A percentile compares a stretch with the other conserved stretches of the same genome.
Evolutionary conservation across 2,797 vertebrate species (phyloP).

Genomic region (Sibirionetta formosa): DNA sequence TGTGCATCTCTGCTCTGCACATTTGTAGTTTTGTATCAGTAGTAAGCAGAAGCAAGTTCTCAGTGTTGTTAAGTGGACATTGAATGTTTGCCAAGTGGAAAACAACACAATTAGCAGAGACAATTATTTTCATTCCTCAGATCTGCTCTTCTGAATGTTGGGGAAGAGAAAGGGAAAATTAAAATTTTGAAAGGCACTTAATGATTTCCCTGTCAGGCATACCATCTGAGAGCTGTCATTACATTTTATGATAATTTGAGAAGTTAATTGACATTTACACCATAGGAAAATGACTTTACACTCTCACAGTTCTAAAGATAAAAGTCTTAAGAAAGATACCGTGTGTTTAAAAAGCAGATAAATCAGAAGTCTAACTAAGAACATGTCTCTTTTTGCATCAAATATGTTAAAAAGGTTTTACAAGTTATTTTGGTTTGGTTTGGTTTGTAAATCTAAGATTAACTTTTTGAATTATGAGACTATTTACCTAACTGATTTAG

Average conservation of each 20-base stretch:
- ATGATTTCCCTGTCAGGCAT: not conserved
- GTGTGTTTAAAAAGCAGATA: not conserved
- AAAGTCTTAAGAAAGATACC: not conserved
- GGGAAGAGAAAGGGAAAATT: not conserved
- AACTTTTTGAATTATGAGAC: not conserved
- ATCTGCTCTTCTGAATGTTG: not conserved
- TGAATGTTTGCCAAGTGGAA: not conserved
- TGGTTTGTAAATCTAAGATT: not conserved
- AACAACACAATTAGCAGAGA: not conserved
- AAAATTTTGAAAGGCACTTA: not conserved
- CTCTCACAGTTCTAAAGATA: not conserved
- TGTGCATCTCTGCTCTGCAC: not conserved
- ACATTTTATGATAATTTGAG: not conserved
- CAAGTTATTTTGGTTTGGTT: not conserved
- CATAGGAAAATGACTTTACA: not conserved
- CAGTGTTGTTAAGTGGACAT: not conserved
- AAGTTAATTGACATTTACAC: not conserved
- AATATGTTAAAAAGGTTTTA: not conserved
- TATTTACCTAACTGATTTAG: not conserved
- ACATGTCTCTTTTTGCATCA: rapidly evolving
- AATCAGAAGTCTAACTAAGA: not conserved
- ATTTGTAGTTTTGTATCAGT: not conserved
- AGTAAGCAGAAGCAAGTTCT: not conserved
- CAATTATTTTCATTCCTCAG: not conserved
- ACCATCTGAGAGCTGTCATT: not conserved